Percentiles rank a stretch among this genome's conserved stretches.
Evolutionary conservation across 2,113 vertebrate genomes (phyloP).

Genomic region (Ameiurus melas): DNA sequence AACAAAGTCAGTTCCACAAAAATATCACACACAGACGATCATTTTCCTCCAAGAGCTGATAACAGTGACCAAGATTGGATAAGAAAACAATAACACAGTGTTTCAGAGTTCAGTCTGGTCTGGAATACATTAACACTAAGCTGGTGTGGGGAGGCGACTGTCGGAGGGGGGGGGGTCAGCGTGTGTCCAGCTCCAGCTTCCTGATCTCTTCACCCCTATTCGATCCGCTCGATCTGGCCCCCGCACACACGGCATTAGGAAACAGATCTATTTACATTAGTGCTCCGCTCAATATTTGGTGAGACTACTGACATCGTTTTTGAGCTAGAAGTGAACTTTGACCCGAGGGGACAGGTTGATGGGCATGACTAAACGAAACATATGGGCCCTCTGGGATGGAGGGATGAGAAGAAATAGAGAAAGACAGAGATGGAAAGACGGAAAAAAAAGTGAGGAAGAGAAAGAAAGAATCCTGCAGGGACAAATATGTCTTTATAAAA

Average conservation of each 20-base stretch:
- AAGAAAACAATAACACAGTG: constrained; percentile 29
- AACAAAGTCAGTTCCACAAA: not conserved
- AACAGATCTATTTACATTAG: constrained; percentile 46
- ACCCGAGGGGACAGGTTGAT: constrained; percentile 34
- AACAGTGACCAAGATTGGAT: not conserved
- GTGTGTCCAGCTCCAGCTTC: not conserved
- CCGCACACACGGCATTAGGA: constrained; percentile 41
- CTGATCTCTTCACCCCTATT: constrained; percentile 46
- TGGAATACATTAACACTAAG: constrained; percentile 32
- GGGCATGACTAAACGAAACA: constrained; percentile 52
- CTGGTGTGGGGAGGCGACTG: not conserved
- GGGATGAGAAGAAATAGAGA: not conserved
- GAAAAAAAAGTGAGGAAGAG: constrained; percentile 1
- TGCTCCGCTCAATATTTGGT: constrained; percentile 28
- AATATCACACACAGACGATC: not conserved
- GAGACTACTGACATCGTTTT: constrained; percentile 29
- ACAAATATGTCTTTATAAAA: constrained; percentile 51
- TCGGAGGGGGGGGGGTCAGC: not conserved
- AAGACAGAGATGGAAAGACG: not conserved
- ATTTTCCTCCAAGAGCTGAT: not conserved
- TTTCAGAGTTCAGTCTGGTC: constrained; percentile 32
- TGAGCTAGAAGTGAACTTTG: constrained; percentile 46
- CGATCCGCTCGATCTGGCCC: not conserved
- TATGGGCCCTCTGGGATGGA: constrained; percentile 48
- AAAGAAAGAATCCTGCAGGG: constrained; percentile 41